Percentiles rank a stretch among this genome's conserved stretches.
Conservation (phyloP, 2,113 vertebrate genomes). For the Siniperca chuatsi region DNA sequence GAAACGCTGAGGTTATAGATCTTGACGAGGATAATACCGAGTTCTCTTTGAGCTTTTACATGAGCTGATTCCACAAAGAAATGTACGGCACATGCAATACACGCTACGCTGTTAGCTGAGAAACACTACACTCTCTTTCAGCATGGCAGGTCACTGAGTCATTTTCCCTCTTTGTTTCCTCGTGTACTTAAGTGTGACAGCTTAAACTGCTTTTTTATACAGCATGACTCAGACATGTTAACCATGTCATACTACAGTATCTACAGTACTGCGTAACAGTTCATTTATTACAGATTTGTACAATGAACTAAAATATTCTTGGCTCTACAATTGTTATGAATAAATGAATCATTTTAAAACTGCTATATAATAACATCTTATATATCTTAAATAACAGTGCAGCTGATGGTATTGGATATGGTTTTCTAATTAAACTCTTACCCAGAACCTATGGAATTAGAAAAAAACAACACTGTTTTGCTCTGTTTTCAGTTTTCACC, state of each 20-base stretch:
- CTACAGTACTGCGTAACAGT: neutral
- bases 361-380: neutral
- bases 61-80: neutral
- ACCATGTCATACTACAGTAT: neutral
- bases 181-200: neutral
- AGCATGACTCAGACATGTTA: neutral
- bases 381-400: neutral
- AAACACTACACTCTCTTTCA: neutral
- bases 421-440: neutral
- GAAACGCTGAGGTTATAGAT: neutral
- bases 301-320: neutral
- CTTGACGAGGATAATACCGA: neutral
- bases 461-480: neutral
- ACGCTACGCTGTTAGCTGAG: neutral
- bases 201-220: neutral
- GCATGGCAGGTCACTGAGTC: neutral
- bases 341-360: too few relatives aligned
- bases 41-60: neutral
- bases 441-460: neutral
- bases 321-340: neutral
- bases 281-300: neutral
- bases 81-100: neutral
- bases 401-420: neutral
- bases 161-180: too few relatives aligned
- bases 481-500: neutral